Base-by-base conservation (phyloP, 2,113 vertebrate genomes). In the Anguilla japonica region DNA sequence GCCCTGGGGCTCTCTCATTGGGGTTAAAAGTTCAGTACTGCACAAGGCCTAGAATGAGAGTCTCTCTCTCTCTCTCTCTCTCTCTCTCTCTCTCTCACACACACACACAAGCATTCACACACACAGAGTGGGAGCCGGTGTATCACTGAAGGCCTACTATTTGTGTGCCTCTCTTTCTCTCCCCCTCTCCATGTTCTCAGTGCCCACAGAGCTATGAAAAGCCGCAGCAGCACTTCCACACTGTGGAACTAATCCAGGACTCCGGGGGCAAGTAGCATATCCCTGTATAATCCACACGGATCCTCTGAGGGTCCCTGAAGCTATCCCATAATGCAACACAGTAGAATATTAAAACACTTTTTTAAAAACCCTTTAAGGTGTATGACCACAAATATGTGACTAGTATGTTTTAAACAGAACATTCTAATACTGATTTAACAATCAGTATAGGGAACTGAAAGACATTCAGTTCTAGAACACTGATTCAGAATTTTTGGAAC, bases 11-110 rank as follows among this genome's bases (percentile, higher is more conserved):
- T 84, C 67, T 39, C 88, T 79, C 67, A 87, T 63, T 2, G 84
- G 87, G 91, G 91, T 95, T 91, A 94, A 88, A 91, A 90, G 91
- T 94, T 94, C 91, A 91, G 40, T 1, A 67, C 20, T n/a, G 81
- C 79, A 16, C 82, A 86, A 89, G 86, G 20, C 87, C 88, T 83
- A 82, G 87, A 63, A 40, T 71, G 87, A 43, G 63, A 41, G 5
- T 56, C 60, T 41, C 39, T 41, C 57, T 43, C 39, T 41, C 26
- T 22, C 60, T 39, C 39, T 84, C 60, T 46, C 43, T 56, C 60
- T 41, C 39, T 41, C 57, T 43, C 34, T 41, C 26, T 22, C 16
- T 13, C 34, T 7, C 39, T 13, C 8, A 26, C 80, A 18, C 80
- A 22, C 40, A 15, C 67, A 13, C 13, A 85, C 80, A 40, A 22